Evolutionary conservation across 2,113 vertebrate species (phyloP).

Genomic region (Callithrix jacchus): DNA sequence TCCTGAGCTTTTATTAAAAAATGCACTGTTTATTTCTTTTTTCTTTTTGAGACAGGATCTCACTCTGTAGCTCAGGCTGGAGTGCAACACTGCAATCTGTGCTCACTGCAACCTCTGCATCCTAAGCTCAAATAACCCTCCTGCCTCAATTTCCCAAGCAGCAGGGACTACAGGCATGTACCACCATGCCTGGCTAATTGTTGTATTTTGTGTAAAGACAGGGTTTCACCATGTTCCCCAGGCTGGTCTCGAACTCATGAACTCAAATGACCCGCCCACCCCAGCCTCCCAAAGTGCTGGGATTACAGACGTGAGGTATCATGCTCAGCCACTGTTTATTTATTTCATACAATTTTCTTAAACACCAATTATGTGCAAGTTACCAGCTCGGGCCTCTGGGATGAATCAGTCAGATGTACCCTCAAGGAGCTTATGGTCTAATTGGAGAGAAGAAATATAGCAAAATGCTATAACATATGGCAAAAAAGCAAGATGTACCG

Average conservation of each 20-base stretch:
- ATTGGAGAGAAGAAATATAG: background rate
- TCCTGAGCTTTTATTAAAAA: background rate
- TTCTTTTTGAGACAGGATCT: background rate
- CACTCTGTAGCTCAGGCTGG: background rate
- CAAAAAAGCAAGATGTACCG: background rate
- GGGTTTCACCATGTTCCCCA: background rate
- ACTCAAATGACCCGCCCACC: background rate
- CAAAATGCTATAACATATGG: background rate
- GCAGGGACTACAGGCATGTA: background rate
- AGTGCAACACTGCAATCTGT: background rate
- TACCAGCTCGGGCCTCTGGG: background rate
- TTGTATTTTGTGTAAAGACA: background rate
- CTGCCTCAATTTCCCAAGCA: background rate
- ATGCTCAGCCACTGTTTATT: no score
- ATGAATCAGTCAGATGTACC: background rate
- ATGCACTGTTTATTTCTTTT: background rate
- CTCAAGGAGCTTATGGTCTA: background rate
- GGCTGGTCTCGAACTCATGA: background rate
- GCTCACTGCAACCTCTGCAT: background rate
- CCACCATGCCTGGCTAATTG: background rate
- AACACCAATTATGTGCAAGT: background rate
- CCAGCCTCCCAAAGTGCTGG: background rate
- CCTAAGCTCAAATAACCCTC: background rate
- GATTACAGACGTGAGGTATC: no score
- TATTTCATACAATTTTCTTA: constrained; percentile 13